phyloP scores from a whole-genome alignment of 2,113 vertebrate species.

The Oreotrochilus melanogaster region DNA sequence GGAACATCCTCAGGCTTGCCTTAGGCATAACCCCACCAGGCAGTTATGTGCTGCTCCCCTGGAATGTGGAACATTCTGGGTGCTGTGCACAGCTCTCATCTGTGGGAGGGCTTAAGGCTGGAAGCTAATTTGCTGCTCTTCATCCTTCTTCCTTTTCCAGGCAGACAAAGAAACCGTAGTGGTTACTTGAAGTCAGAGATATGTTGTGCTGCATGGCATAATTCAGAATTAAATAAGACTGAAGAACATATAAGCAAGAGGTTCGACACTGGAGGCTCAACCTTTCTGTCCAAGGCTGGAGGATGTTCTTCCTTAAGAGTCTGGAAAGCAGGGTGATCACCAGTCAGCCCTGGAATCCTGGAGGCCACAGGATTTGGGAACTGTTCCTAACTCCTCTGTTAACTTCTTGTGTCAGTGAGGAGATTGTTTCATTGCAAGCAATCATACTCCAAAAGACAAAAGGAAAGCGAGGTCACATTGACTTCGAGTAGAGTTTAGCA shows the following conservation, averaged over 20 bases:
- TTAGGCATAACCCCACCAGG: not conserved
- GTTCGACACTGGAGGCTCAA: not conserved
- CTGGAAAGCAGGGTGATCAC: not conserved
- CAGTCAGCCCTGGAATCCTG: not conserved
- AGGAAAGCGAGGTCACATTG: not conserved
- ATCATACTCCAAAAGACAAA: not conserved
- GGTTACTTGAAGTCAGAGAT: not conserved
- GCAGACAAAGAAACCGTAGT: not conserved
- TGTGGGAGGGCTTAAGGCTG: not conserved
- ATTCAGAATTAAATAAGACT: not conserved
- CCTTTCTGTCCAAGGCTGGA: not conserved
- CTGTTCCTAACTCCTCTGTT: not conserved
- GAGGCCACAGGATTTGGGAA: not conserved
- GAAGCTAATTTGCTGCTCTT: not conserved
- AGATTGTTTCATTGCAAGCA: not conserved
- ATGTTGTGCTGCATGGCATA: not conserved
- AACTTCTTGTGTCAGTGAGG: not conserved
- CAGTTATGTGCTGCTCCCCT: not conserved
- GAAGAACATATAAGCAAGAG: not conserved
- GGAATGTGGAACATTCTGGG: not conserved
- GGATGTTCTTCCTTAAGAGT: not conserved
- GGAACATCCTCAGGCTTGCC: not conserved
- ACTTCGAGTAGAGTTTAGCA: not conserved
- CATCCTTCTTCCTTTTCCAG: not conserved
- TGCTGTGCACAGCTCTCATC: not conserved